Evolutionary conservation across 1,140 invertebrate species (phyloP), one percentile per base, ranked within the genome.

Genomic region (Diorhabda sublineata): DNA sequence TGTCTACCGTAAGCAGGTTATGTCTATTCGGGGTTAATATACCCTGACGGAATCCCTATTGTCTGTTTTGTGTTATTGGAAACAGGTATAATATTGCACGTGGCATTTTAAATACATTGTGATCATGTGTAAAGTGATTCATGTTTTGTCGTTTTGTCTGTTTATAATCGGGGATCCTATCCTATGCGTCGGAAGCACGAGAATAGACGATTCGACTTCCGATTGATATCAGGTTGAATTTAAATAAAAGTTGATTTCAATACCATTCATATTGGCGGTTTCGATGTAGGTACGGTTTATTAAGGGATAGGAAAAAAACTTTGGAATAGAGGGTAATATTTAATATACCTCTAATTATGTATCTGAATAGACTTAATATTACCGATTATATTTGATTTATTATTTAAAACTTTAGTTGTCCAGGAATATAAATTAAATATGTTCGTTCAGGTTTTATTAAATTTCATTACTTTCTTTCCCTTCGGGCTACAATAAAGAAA

Each of bases 131-230:
- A 41, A 62, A 43, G 41, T 64, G 63, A 41, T 42, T 64, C 63
- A 56, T 52, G 45, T 64, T 64, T 52, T 64, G 47, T 64, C 45
- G 45, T 64, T 64, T 52, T 64, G 41, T 64, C 63, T 64, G 45
- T 8, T 44, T 45, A 56, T 47, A 57, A 11, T n/a, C 58, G 63
- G 63, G 63, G 63, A 67, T 60, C 60, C 67, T 68, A 67, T 67
- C 61, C 59, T 68, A 68, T 57, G 45, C 67, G 61, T 67, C 67
- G 67, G 52, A 2, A 45, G 9, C 56, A 44, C 67, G 61, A 58
- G 44, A 4, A 58, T 60, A 26, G 26, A 52, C 63, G 63, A 64
- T 57, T 11, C 11, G 42, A 66, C 9, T 42, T 7, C 8, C 8
- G 43, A 7, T 62, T 62, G 8, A 6, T n/a, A n/a, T 8, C n/a